Evolutionary conservation across 2,797 vertebrate species (phyloP).

Genomic region (Lithobates pipiens): DNA sequence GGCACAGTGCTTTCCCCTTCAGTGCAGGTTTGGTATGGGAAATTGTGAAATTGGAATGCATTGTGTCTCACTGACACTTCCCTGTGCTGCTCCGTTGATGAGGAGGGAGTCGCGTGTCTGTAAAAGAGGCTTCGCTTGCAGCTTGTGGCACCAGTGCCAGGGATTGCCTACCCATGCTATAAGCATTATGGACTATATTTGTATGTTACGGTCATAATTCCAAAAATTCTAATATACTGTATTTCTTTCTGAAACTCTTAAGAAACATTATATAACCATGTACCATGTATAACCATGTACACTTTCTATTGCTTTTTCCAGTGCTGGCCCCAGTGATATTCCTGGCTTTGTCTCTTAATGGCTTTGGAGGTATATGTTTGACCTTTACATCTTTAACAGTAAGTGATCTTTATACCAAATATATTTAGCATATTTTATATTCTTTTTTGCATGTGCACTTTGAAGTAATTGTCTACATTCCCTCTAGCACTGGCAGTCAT

Average conservation of each 20-base stretch:
- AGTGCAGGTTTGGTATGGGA: no score
- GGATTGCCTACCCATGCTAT: no score
- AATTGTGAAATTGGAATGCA: no score
- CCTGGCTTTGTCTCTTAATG: conserved; percentile 87
- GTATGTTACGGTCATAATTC: background rate
- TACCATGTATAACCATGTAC: background rate
- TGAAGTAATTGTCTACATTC: background rate
- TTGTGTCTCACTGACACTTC: no score
- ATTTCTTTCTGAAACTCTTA: background rate
- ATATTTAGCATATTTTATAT: background rate
- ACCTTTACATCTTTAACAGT: conserved; percentile 93
- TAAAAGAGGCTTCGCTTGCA: no score
- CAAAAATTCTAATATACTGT: background rate
- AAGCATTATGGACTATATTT: no score
- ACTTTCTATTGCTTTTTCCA: conserved; percentile 58
- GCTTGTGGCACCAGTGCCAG: no score
- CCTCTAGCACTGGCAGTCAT: no score
- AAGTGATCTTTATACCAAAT: conserved; percentile 66
- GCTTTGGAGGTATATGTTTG: conserved; percentile 92
- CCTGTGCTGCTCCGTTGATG: no score
- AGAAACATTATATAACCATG: background rate
- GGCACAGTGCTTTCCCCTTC: no score
- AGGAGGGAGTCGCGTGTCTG: no score
- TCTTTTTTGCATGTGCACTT: background rate
- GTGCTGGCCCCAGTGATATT: conserved; percentile 83